Evolutionary conservation across 2,888 invertebrate species (phyloP).

Genomic region (Lysandra bellargus): DNA sequence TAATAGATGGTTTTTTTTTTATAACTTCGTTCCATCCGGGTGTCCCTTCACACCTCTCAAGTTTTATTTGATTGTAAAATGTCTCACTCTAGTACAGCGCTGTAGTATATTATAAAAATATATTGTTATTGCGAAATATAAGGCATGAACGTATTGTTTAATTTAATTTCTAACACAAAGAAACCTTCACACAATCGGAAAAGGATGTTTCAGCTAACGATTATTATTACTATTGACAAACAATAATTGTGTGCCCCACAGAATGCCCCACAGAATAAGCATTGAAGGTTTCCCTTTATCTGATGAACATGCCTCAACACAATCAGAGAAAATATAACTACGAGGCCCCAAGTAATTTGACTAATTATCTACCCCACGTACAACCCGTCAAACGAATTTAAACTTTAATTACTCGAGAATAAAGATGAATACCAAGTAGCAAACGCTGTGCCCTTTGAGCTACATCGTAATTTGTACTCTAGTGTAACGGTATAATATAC

Average conservation of each 20-base stretch:
- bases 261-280: background rate
- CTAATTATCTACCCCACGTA: slow-evolving; percentile 55
- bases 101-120: too few species aligned
- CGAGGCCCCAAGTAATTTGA: slow-evolving; percentile 61
- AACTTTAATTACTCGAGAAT: background rate
- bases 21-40: too few species aligned
- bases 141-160: too few species aligned
- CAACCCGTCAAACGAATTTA: background rate
- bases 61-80: too few species aligned
- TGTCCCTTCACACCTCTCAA: too few species aligned
- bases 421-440: background rate
- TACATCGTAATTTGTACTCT: slow-evolving; percentile 3
- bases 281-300: background rate
- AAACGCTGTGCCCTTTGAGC: background rate
- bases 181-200: background rate
- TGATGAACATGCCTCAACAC: slow-evolving; percentile 29
- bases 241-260: background rate
- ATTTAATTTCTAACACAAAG: background rate
- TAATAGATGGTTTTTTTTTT: too few species aligned
- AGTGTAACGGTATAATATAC: background rate
- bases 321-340: slow-evolving; percentile 41
- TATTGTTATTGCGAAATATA: too few species aligned
- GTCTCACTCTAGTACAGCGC: too few species aligned
- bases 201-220: background rate
- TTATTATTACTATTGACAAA: background rate